Evolutionary conservation across 2,113 vertebrate genomes (phyloP).

Genomic region (human): DNA sequence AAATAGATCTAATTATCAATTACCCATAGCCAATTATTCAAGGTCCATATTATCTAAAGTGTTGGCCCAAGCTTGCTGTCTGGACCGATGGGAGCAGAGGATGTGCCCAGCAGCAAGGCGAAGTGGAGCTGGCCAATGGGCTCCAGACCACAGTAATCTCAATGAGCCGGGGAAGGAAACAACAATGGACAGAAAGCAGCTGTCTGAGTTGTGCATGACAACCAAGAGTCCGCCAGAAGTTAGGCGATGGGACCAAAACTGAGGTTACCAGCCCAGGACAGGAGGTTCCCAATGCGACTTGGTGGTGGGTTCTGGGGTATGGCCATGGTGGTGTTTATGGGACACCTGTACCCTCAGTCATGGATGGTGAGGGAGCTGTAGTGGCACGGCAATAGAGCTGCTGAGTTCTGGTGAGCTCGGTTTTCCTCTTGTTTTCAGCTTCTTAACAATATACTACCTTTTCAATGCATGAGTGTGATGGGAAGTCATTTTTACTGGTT

Average conservation of each 20-base stretch:
- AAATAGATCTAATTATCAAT: background rate
- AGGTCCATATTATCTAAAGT: background rate
- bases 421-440: background rate
- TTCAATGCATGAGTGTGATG: background rate
- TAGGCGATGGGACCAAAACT: background rate
- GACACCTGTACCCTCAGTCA: background rate
- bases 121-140: background rate
- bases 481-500: background rate
- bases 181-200: background rate
- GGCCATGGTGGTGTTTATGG: background rate
- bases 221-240: background rate
- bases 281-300: background rate
- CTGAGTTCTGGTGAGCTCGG: background rate
- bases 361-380: fast-evolving
- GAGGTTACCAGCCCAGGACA: background rate
- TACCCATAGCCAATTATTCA: background rate
- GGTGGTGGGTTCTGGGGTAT: background rate
- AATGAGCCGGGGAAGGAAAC: background rate
- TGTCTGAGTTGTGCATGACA: background rate
- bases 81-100: background rate
- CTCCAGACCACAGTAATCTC: background rate
- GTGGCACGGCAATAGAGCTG: background rate
- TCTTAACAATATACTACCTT: background rate
- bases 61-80: background rate
- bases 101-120: background rate